Conservation (phyloP, 2,888 invertebrate species). For the Mechanitis mazaeus region DNA sequence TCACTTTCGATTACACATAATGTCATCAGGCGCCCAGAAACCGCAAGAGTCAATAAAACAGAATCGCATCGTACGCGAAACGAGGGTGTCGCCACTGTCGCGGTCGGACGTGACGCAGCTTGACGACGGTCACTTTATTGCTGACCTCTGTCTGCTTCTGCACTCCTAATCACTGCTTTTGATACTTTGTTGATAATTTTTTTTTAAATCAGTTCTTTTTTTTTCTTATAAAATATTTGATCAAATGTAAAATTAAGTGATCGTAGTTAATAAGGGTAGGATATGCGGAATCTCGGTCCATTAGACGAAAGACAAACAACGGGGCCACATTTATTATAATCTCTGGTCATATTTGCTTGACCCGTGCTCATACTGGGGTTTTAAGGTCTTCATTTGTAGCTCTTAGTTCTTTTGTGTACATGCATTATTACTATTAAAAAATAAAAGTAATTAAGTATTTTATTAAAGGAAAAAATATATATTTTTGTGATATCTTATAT, state of each 20-base stretch:
- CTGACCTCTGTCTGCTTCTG: slow-evolving; percentile 71
- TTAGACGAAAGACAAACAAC: slow-evolving; percentile 65
- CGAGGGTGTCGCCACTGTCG: slow-evolving; percentile 49
- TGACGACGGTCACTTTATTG: slow-evolving; percentile 76
- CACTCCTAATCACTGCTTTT: slow-evolving; percentile 60
- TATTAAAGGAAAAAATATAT: too few relatives aligned
- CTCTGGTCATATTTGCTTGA: slow-evolving; percentile 66
- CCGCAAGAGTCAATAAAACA: slow-evolving; percentile 74
- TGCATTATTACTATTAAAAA: background rate
- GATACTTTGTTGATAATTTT: slow-evolving; percentile 36
- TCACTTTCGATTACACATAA: slow-evolving; percentile 64
- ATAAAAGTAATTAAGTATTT: too few relatives aligned
- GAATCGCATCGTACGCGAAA: slow-evolving; percentile 48
- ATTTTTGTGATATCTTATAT: too few relatives aligned
- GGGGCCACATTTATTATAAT: slow-evolving; percentile 59
- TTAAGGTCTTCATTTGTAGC: slow-evolving; percentile 40
- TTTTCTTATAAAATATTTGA: background rate
- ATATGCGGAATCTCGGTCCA: slow-evolving; percentile 47
- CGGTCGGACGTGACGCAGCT: slow-evolving; percentile 67
- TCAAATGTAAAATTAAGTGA: slow-evolving; percentile 10
- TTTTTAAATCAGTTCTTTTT: background rate
- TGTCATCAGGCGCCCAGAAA: slow-evolving; percentile 64
- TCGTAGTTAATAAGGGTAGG: slow-evolving; percentile 41
- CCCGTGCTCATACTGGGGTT: slow-evolving; percentile 37
- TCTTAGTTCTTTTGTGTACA: slow-evolving; percentile 8